A percentile compares a stretch with the other conserved stretches of the same genome.
These are phyloP conservation scores for Chymomyza procnemis DNA, from an alignment of 2,888 invertebrate species.

Conservation along the genomic window DNA sequence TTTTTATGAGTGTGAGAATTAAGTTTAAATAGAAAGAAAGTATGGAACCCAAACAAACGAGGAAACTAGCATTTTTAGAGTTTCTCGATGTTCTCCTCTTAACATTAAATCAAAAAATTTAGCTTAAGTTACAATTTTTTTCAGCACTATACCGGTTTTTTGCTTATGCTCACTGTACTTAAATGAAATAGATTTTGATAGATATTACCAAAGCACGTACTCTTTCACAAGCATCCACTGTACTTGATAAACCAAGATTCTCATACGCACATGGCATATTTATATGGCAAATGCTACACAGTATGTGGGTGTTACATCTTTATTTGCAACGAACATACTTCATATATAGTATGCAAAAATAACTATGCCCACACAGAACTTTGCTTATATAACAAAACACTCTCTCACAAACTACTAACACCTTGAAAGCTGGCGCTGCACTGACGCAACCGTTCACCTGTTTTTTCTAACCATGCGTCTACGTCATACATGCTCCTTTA, in stretches of 20 bases:
- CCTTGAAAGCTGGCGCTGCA: background rate
- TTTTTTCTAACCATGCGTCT: conserved; percentile 24
- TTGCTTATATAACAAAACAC: background rate
- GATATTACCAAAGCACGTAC: no score
- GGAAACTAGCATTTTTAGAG: no score
- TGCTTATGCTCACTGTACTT: no score
- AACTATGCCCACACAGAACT: background rate
- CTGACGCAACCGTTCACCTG: conserved; percentile 8
- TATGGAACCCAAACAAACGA: no score
- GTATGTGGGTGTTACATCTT: background rate
- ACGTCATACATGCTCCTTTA: background rate
- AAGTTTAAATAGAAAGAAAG: no score
- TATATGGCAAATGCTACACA: background rate
- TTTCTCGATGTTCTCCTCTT: no score
- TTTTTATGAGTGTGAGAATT: no score
- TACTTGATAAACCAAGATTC: background rate
- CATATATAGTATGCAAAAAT: background rate
- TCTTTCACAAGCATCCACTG: background rate
- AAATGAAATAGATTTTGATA: no score
- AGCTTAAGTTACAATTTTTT: no score
- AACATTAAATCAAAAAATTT: no score
- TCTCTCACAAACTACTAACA: background rate
- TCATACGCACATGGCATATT: background rate
- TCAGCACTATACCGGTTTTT: no score
- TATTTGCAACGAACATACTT: background rate